A percentile compares a stretch with the other conserved stretches of the same genome.
Conservation (phyloP, 2,797 vertebrate species). For the Brachyrhaphis roseni region DNA sequence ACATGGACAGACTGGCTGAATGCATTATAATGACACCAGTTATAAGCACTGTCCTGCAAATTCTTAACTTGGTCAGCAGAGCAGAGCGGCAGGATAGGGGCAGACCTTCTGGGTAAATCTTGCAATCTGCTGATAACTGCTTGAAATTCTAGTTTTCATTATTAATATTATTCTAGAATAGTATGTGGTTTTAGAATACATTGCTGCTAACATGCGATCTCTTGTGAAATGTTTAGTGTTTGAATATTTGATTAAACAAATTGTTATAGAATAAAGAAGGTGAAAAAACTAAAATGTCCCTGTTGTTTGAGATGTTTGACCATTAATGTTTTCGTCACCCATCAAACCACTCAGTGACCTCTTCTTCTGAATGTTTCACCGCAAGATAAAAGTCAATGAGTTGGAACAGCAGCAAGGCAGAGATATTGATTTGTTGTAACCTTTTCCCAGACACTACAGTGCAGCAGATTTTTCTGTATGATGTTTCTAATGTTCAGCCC, state of each 20-base stretch:
- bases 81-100: no score
- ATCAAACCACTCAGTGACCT: background rate
- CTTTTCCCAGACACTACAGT: background rate
- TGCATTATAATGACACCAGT: no score
- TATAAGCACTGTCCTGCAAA: no score
- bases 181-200: background rate
- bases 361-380: background rate
- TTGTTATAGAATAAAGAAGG: background rate
- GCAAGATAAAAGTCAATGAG: background rate
- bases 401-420: background rate
- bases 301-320: background rate
- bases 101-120: no score
- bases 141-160: background rate
- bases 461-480: background rate
- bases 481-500: background rate
- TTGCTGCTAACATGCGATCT: background rate
- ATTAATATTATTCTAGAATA: no score
- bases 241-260: background rate
- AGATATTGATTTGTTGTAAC: slow-evolving; percentile 1
- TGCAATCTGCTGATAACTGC: background rate
- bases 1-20: no score
- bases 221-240: background rate
- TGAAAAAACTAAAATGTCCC: background rate
- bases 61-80: no score
- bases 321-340: background rate